Percentiles rank a stretch among this genome's conserved stretches.
These are phyloP conservation scores for Spatulosminthurus flaviceps DNA, from an alignment of 2,888 invertebrate genomes.

Conservation along the genomic window DNA sequence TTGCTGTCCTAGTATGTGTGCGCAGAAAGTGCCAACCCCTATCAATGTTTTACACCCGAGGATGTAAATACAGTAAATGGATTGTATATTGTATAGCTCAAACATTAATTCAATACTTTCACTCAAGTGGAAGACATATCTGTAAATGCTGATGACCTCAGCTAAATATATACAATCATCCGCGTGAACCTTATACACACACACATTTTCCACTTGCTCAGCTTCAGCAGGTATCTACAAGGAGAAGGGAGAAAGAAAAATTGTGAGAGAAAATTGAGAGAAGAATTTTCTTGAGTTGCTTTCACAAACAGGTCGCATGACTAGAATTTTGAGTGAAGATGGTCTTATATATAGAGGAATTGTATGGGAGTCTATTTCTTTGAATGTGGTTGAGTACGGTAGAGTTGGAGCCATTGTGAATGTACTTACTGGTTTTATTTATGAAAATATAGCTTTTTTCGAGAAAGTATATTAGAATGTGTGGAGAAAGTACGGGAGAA, in stretches of 20 bases:
- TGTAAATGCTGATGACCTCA: background rate
- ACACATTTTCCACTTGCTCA: background rate
- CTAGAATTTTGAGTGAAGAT: conserved; percentile 24
- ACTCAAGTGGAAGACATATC: background rate
- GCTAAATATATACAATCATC: background rate
- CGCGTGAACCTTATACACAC: background rate
- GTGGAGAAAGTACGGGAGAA: no score
- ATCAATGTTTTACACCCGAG: no score
- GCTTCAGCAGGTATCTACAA: no score
- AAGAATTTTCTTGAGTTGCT: background rate
- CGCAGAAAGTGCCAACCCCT: no score
- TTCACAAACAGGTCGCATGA: conserved; percentile 22
- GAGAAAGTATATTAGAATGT: no score
- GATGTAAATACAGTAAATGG: no score
- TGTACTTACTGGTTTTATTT: no score
- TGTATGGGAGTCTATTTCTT: conserved; percentile 9
- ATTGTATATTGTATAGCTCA: background rate
- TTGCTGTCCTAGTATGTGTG: no score
- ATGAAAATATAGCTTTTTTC: conserved; percentile 3
- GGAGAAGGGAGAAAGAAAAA: background rate
- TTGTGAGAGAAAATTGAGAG: background rate
- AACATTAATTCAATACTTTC: background rate
- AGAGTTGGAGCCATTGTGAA: no score
- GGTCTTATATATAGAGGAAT: no score
- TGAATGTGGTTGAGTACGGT: no score